Percentiles rank a stretch among this genome's conserved stretches.
Evolutionary conservation across 2,113 vertebrate genomes (phyloP).

Genomic region (Gymnorhina tibicen): DNA sequence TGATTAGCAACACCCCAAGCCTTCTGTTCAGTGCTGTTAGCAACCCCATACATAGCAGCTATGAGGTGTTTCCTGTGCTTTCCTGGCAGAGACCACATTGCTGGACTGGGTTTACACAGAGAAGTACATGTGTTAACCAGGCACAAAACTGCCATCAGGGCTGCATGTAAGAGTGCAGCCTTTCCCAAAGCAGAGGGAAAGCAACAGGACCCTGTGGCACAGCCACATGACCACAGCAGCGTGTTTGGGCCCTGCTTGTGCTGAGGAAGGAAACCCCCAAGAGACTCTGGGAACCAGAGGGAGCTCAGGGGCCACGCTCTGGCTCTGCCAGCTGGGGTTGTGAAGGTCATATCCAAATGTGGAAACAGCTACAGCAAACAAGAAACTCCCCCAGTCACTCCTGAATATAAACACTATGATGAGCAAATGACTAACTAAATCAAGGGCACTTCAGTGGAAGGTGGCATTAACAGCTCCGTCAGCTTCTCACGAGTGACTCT

Average conservation of each 20-base stretch:
- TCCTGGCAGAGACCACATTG: neutral
- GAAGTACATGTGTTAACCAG: neutral
- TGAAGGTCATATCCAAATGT: neutral
- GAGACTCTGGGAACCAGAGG: neutral
- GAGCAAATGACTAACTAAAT: neutral
- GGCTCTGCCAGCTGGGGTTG: neutral
- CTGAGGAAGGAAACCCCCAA: neutral
- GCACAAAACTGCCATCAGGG: neutral
- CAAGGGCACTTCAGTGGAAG: neutral
- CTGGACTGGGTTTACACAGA: neutral
- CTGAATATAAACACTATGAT: neutral
- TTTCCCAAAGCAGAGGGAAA: neutral
- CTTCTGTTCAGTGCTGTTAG: neutral
- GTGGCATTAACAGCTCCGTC: neutral
- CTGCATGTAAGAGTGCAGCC: neutral
- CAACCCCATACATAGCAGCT: neutral
- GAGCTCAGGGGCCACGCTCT: neutral
- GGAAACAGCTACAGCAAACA: neutral
- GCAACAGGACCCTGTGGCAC: neutral
- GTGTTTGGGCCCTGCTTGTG: accelerated
- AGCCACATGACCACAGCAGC: accelerated
- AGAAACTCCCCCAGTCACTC: neutral
- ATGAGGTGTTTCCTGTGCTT: neutral
- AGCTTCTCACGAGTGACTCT: neutral
- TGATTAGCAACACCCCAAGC: neutral